Evolutionary conservation across 2,888 invertebrate genomes (phyloP), one percentile per base, ranked within the genome.

Genomic region (Eueremaeus valkanovi): DNA sequence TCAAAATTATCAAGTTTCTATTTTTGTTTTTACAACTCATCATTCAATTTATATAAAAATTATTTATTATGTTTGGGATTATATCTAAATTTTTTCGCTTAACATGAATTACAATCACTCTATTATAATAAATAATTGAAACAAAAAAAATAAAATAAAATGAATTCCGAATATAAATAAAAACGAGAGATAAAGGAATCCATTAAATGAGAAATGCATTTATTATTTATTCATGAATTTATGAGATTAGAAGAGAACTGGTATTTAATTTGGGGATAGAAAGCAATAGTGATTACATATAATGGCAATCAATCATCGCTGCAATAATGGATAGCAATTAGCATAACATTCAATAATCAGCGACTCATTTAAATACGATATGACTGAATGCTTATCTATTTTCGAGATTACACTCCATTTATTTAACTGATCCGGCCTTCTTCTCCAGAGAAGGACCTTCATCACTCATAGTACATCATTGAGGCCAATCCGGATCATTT

Each of bases 241-340:
- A 58, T 58, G 31, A 58, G 11, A 58, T 58, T 58, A 58, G 11
- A 29, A 3, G 21, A 31, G 11, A 55, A 55, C 55, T 55, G 24
- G 24, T 55, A 55, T 55, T 58, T 29, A 58, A 58, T 58, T 31
- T 31, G 31, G 29, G 29, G 18, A 29, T 18, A 2, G 3, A 58
- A 13, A 31, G 51, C 31, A 13, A 29, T 58, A 29, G 27, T 3
- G 31, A 31, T 58, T 27, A 11, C 31, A 16, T 13, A 58, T 31
- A 31, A 58, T 31, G 31, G 58, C 31, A 16, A 58, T 58, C 58
- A 29, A 58, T 58, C 58, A 58, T 29, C 11, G 18, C 3, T 13
- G 24, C 58, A 58, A 58, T 58, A 58, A 58, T 58, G 58, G 45
- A 58, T 58, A 16, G 58, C 18, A 58, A 58, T 58, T 58, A 58